Percentiles rank a stretch among this genome's conserved stretches.
These are phyloP conservation scores for Hybos culiciformis DNA, from an alignment of 2,888 invertebrate species.

Conservation along the genomic window DNA sequence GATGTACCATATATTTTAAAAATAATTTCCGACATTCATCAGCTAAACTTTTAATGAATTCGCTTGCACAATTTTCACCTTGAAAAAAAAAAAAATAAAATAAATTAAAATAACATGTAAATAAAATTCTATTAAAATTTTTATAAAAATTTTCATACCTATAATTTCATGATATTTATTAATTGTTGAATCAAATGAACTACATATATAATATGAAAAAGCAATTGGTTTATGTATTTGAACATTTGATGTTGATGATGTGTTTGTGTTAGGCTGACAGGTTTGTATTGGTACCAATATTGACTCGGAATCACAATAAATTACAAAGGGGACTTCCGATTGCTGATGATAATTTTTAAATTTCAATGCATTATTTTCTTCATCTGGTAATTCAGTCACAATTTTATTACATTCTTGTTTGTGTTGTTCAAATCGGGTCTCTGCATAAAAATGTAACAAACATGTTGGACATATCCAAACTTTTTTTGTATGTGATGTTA, in stretches of 20 bases:
- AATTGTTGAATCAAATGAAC: background rate
- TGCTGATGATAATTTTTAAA: background rate
- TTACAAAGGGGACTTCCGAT: background rate
- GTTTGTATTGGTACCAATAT: background rate
- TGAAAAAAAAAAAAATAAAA: background rate
- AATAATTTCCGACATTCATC: background rate
- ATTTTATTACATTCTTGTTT: background rate
- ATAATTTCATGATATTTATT: background rate
- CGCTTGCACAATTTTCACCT: background rate
- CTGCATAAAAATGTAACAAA: background rate
- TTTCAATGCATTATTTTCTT: background rate
- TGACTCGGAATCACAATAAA: background rate
- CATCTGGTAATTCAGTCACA: background rate
- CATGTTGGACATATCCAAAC: background rate
- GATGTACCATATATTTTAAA: background rate
- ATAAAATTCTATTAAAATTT: background rate
- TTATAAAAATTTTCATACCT: background rate
- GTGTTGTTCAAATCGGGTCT: background rate
- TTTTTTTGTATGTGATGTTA: background rate
- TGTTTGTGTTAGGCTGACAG: background rate
- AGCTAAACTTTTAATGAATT: background rate
- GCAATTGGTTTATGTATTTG: conserved; percentile 2
- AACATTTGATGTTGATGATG: background rate
- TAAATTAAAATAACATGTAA: background rate
- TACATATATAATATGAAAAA: background rate